These are phyloP conservation scores for Eptesicus fuscus DNA, from an alignment of 2,113 vertebrate genomes.

Conservation along the genomic window DNA sequence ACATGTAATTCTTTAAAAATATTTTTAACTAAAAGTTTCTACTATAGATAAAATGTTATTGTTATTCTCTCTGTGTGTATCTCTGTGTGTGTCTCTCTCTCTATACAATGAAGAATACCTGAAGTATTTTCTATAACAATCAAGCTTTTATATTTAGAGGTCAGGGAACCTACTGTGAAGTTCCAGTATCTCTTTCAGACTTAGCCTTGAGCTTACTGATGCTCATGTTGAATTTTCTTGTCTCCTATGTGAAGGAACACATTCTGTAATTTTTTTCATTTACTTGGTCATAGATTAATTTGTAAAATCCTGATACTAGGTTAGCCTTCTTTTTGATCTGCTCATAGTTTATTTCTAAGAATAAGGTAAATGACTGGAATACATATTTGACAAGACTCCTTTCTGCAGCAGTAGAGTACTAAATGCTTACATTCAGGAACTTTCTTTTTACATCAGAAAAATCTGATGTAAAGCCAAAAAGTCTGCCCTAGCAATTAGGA, in stretches of 20 bases:
- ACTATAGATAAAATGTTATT: background rate
- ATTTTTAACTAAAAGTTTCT: conserved; percentile 11
- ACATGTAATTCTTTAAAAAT: background rate
- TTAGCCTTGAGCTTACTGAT: conserved; percentile 51
- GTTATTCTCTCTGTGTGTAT: background rate
- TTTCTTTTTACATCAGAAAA: conserved; percentile 26
- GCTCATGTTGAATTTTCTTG: conserved; percentile 41
- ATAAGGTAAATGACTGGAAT: conserved; percentile 39
- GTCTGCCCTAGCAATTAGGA: background rate
- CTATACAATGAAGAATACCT: background rate
- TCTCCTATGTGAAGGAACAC: background rate
- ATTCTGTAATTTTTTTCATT: conserved; percentile 41
- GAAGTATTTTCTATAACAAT: conserved; percentile 20
- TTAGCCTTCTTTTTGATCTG: conserved; percentile 39
- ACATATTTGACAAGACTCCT: conserved; percentile 12
- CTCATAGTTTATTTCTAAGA: conserved; percentile 45
- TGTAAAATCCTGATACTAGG: conserved; percentile 6
- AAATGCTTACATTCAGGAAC: background rate
- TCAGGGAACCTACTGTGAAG: conserved; percentile 25
- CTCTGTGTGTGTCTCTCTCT: background rate
- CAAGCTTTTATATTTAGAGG: conserved; percentile 34
- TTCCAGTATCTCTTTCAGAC: conserved; percentile 23
- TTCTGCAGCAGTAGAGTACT: background rate
- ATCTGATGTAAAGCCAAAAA: background rate
- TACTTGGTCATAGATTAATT: background rate